Conservation (phyloP, 2,113 vertebrate genomes). For the Hucho hucho region DNA sequence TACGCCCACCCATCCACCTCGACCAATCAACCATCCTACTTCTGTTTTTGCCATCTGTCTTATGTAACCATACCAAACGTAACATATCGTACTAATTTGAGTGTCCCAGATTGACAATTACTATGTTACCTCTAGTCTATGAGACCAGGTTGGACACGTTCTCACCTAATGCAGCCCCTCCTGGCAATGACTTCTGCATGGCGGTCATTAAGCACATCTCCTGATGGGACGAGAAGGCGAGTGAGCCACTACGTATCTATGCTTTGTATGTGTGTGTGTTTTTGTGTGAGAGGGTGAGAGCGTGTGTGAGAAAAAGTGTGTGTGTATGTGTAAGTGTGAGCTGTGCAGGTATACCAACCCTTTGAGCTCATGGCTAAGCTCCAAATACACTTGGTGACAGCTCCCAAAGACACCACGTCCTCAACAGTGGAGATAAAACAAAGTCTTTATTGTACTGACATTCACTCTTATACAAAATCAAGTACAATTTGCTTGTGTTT, state of each 20-base stretch:
- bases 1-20: too few relatives aligned
- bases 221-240: constrained; percentile 53
- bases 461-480: not conserved
- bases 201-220: constrained; percentile 92
- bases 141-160: not conserved
- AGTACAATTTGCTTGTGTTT: not conserved
- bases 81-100: too few relatives aligned
- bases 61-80: too few relatives aligned
- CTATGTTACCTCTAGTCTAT: too few relatives aligned
- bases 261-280: not conserved
- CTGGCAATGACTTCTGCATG: constrained; percentile 94
- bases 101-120: not conserved
- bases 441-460: not conserved
- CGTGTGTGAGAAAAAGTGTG: not conserved
- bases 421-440: constrained; percentile 44
- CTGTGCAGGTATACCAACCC: constrained; percentile 69
- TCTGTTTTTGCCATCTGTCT: too few relatives aligned
- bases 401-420: constrained; percentile 91
- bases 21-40: too few relatives aligned
- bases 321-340: not conserved
- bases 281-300: not conserved
- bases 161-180: constrained; percentile 89
- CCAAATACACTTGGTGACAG: constrained; percentile 96
- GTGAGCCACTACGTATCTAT: not conserved
- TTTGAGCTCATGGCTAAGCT: constrained; percentile 81